phyloP scores from a whole-genome alignment of 1,140 invertebrate species.

The Mycetomoellerius zeteki region DNA sequence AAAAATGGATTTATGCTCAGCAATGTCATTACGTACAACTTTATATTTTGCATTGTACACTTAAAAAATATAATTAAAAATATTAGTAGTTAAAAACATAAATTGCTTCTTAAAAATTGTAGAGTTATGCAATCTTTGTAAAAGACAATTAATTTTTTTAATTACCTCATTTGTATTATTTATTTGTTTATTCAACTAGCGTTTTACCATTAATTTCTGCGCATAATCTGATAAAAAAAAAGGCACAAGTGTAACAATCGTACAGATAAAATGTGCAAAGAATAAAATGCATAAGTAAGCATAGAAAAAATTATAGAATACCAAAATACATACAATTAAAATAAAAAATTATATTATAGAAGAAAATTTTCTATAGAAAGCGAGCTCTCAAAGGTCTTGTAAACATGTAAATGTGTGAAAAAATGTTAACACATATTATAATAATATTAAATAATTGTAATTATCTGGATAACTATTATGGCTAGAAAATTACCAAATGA shows the following conservation, averaged over 20 bases:
- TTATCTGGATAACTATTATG: neutral
- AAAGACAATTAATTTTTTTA: slow-evolving; percentile 23
- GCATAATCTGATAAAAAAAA: neutral
- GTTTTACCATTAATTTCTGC: slow-evolving; percentile 15
- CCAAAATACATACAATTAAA: neutral
- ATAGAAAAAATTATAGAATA: neutral
- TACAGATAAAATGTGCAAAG: neutral
- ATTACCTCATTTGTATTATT: slow-evolving; percentile 3
- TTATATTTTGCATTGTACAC: slow-evolving; percentile 11
- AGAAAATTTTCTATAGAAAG: neutral
- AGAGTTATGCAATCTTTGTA: neutral
- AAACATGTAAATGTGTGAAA: neutral
- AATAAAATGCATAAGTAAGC: neutral
- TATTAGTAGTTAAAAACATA: slow-evolving; percentile 22
- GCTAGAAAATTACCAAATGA: neutral
- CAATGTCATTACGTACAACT: slow-evolving; percentile 29
- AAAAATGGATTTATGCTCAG: slow-evolving; percentile 15
- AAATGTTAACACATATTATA: neutral
- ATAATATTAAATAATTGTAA: slow-evolving; percentile 17
- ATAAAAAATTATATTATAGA: neutral
- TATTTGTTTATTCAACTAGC: slow-evolving; percentile 5
- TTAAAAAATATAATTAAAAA: slow-evolving; percentile 31
- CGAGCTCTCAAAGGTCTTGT: neutral
- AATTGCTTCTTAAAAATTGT: neutral
- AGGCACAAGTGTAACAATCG: neutral